Base-by-base conservation (phyloP, 2,797 vertebrate species). In the Epinephelus malabaricus region DNA sequence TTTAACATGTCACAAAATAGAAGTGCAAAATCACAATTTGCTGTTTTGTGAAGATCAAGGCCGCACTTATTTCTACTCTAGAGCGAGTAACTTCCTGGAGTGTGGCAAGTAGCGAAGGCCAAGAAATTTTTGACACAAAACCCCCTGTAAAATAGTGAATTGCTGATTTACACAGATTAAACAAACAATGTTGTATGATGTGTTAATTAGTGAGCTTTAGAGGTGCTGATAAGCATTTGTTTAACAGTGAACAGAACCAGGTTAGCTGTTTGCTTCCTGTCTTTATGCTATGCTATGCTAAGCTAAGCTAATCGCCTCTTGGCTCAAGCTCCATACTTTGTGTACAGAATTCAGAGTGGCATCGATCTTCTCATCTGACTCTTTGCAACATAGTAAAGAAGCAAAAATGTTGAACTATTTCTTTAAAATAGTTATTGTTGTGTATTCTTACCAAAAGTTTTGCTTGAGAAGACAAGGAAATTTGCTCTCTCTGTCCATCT, bases 401-500 rank as follows among this genome's bases (percentile, higher is more conserved):
- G 13, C 51, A 17, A 54, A 53, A 51, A 64, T 53, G 49, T 30
- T 63, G 0, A 63, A 34, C 15, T 59, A 18, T 34, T 38, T 10
- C 7, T 58, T 23, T 34, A 14, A 66, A 54, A 64, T 2, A 2
- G 1, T 45, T 30, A n/a, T 23, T 21, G 51, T 27, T 1, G 1
- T 9, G 53, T 51, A 53, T 79, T 94, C 93, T 95, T 86, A 99
- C 98, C 96, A 99, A 93, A 75, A 99, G 96, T 87, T 98, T 99
- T 86, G 97, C 97, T 94, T 98, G 97, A 81, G 98, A 97, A 15
- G 98, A 98, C 92, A 99, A 93, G 79, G 97, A 96, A 88, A 99
- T 97, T 89, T 99, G 98, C 94, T 99, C 98, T 95, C 97, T 97
- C 92, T 97, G 97, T 63, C 98, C 98, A 92, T 99, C 98, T 82